A percentile compares a stretch with the other conserved stretches of the same genome.
These are phyloP conservation scores for Myotis davidii DNA, from an alignment of 2,113 vertebrate species.

Conservation along the genomic window DNA sequence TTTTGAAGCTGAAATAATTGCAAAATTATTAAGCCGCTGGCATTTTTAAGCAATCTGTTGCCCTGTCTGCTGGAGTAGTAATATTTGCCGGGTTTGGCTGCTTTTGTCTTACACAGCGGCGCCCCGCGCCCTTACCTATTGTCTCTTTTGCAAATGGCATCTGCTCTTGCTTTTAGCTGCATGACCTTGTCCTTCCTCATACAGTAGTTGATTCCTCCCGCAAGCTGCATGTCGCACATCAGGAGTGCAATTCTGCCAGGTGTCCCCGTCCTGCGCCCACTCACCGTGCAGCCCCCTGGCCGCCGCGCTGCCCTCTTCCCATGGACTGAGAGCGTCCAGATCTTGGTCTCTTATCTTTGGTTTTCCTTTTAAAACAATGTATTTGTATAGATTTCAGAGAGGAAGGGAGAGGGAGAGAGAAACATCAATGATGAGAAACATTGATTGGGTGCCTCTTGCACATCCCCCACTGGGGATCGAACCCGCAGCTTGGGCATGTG, in stretches of 20 bases:
- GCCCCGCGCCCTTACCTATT: accelerated
- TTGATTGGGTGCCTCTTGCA: too few species aligned
- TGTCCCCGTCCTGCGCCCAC: accelerated
- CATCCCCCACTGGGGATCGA: too few species aligned
- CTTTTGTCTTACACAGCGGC: neutral
- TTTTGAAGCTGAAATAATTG: conserved; percentile 25
- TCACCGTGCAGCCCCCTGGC: neutral
- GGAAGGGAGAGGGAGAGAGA: too few species aligned
- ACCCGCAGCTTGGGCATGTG: too few species aligned
- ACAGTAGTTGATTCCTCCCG: neutral
- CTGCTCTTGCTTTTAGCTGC: neutral
- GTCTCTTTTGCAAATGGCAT: neutral
- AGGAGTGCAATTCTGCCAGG: too few species aligned
- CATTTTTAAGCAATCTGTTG: neutral
- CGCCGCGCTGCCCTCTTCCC: accelerated
- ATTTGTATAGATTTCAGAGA: too few species aligned
- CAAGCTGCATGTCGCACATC: too few species aligned
- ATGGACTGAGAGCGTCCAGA: neutral
- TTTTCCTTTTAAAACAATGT: neutral
- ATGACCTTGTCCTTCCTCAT: neutral
- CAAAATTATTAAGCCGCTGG: neutral
- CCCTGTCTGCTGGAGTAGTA: neutral
- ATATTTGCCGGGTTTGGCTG: neutral
- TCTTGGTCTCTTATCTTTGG: neutral
- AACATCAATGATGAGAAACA: too few species aligned